Conservation (phyloP, 1,140 invertebrate species). For the Cydia strobilella region DNA sequence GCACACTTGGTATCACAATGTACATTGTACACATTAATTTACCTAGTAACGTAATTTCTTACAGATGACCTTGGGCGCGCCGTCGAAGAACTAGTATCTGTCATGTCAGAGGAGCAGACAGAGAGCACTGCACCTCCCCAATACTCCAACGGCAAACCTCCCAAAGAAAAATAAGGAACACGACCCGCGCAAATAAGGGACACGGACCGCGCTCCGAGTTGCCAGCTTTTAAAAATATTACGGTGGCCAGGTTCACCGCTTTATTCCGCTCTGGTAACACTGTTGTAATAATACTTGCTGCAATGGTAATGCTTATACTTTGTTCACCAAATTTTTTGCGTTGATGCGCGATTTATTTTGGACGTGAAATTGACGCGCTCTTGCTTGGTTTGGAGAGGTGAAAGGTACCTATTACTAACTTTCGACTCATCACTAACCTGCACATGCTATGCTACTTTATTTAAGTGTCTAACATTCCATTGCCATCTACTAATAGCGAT, state of each 20-base stretch:
- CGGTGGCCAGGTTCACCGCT: constrained; percentile 33
- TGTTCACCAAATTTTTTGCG: not conserved
- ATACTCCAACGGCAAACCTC: constrained; percentile 72
- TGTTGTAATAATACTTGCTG: constrained; percentile 45
- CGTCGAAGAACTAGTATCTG: constrained; percentile 91
- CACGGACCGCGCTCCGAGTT: constrained; percentile 49
- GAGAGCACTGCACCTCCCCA: constrained; percentile 63
- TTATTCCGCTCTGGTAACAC: constrained; percentile 62
- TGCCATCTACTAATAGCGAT: constrained; percentile 48
- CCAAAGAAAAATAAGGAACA: constrained; percentile 45
- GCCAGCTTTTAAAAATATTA: constrained; percentile 16
- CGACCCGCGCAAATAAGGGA: constrained; percentile 45
- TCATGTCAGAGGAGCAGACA: constrained; percentile 89
- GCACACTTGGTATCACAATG: too few species aligned
- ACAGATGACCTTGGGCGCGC: constrained; percentile 90
- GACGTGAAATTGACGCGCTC: constrained; percentile 3
- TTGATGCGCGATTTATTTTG: constrained; percentile 7
- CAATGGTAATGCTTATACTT: constrained; percentile 45
- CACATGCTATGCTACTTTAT: constrained; percentile 59
- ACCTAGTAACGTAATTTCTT: constrained; percentile 41
- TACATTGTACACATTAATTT: constrained; percentile 29
- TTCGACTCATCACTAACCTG: constrained; percentile 78
- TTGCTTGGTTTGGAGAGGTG: constrained; percentile 21
- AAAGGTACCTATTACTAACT: constrained; percentile 58
- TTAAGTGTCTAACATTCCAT: constrained; percentile 66